Percentiles rank a stretch among this genome's conserved stretches.
Conservation (phyloP, 2,888 invertebrate species). For the Callinectes sapidus region DNA sequence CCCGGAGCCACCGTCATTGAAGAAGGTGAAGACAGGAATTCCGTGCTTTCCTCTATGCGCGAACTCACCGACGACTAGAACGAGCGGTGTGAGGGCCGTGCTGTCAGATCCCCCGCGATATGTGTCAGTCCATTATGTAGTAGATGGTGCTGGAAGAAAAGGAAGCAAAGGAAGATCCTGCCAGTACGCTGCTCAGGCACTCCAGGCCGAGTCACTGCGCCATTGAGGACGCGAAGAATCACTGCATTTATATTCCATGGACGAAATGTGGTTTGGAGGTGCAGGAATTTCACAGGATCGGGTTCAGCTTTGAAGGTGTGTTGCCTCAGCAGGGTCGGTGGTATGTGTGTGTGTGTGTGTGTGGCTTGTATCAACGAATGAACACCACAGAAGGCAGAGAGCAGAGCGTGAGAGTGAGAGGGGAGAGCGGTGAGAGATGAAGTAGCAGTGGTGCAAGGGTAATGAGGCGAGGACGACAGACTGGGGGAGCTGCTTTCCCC, state of each 20-base stretch:
- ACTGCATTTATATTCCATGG: not conserved
- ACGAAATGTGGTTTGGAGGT: conserved; percentile 3
- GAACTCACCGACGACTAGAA: not conserved
- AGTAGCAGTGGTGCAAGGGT: conserved; percentile 5
- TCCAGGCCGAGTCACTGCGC: not conserved
- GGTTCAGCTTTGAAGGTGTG: not conserved
- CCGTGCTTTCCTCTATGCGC: not conserved
- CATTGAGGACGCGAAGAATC: not conserved
- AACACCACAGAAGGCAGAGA: not conserved
- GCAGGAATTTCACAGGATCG: not conserved
- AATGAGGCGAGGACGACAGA: not conserved
- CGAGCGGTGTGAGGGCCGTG: not conserved
- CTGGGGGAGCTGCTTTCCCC: not conserved
- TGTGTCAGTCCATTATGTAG: not conserved
- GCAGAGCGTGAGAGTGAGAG: not conserved
- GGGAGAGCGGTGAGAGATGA: not conserved
- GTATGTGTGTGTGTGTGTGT: not conserved
- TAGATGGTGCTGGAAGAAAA: not conserved
- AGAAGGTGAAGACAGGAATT: not conserved
- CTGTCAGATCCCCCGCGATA: not conserved
- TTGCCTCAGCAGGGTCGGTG: not conserved
- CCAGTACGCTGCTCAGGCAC: not conserved
- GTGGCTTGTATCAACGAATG: not conserved
- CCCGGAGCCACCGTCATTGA: not conserved
- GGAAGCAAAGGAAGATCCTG: not conserved